A percentile compares a stretch with the other conserved stretches of the same genome.
phyloP scores from a whole-genome alignment of 2,888 invertebrate species.

The Synanthedon tipuliformis region DNA sequence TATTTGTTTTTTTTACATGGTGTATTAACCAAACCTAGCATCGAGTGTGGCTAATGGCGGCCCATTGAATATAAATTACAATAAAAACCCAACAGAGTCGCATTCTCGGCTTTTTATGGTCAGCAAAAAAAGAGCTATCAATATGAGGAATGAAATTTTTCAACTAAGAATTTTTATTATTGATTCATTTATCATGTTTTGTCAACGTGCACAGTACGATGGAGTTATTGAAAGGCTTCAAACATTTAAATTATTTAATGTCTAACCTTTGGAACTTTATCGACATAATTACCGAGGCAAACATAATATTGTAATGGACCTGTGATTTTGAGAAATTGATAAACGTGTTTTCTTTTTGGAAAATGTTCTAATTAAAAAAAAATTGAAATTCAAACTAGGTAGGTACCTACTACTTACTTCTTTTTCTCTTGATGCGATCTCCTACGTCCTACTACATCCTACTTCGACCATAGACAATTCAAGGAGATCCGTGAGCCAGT shows the following conservation, averaged over 20 bases:
- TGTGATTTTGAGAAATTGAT: too few species aligned
- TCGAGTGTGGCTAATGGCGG: conserved; percentile 25
- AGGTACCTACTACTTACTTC: too few species aligned
- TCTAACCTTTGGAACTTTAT: background rate
- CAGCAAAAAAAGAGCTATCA: conserved; percentile 21
- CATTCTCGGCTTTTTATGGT: conserved; percentile 20
- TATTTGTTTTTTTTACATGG: too few species aligned
- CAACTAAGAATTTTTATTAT: conserved; percentile 30
- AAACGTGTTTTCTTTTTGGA: too few species aligned
- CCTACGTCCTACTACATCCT: too few species aligned
- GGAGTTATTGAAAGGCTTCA: background rate
- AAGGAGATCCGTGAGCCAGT: too few species aligned
- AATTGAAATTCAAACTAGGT: too few species aligned
- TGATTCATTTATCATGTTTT: conserved; percentile 45
- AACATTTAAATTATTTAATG: background rate
- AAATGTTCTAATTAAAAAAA: too few species aligned
- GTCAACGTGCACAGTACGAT: conserved; percentile 24
- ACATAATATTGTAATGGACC: too few species aligned
- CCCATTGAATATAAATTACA: conserved; percentile 20
- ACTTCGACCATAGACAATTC: too few species aligned
- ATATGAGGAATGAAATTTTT: conserved; percentile 40
- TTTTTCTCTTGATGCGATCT: too few species aligned
- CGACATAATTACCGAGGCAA: background rate
- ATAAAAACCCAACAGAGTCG: conserved; percentile 8
- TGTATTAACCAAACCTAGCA: background rate